phyloP scores from a whole-genome alignment of 1,140 invertebrate genomes.

The Euura saliciscinereae region DNA sequence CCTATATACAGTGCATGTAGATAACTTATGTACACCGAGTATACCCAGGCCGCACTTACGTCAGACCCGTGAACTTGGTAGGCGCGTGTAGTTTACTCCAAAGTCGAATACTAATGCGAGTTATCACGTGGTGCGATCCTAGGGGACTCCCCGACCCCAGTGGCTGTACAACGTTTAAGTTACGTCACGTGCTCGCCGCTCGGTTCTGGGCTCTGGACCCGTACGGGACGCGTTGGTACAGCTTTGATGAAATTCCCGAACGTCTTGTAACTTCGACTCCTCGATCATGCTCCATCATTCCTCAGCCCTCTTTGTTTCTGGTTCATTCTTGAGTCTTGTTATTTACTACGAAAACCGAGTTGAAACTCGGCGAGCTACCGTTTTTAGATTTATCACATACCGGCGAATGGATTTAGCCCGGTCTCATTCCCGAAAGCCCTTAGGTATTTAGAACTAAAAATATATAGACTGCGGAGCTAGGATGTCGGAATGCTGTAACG shows the following conservation, averaged over 20 bases:
- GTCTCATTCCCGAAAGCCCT: no score
- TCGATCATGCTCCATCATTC: slow-evolving; percentile 7
- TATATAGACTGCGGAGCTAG: no score
- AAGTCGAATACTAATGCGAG: slow-evolving; percentile 2
- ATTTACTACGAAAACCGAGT: no score
- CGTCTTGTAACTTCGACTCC: background rate
- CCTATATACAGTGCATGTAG: background rate
- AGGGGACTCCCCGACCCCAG: background rate
- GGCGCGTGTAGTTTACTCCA: background rate
- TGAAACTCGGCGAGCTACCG: no score
- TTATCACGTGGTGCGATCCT: background rate
- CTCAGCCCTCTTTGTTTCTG: background rate
- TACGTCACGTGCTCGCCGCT: background rate
- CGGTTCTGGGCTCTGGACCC: background rate
- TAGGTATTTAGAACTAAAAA: no score
- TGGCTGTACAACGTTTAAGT: background rate
- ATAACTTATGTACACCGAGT: no score
- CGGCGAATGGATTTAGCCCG: no score
- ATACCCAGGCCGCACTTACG: no score
- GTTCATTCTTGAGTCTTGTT: no score
- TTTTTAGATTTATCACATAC: no score
- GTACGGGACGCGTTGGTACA: background rate
- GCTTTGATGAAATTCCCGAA: slow-evolving; percentile 5
- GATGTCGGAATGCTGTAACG: no score
- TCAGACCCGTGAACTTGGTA: background rate